Conservation (phyloP, 2,797 vertebrate species). For the Crocodylus rhombifer region DNA sequence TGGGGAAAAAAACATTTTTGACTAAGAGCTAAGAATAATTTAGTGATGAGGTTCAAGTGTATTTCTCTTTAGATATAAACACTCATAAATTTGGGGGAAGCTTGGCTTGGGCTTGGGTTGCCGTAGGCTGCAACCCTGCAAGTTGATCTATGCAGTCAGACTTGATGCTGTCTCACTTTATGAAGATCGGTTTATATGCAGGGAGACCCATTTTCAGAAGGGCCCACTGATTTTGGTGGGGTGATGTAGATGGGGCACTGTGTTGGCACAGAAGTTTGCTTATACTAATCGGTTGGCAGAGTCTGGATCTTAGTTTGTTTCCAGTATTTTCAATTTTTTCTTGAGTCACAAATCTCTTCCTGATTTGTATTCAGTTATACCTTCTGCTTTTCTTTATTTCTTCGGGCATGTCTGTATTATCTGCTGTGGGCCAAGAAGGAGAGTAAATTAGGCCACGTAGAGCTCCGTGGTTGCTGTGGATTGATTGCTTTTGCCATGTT, state of each 20-base stretch:
- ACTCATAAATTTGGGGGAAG: background rate
- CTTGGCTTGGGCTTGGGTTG: background rate
- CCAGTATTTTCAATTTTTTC: background rate
- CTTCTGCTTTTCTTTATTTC: background rate
- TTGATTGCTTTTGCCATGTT: no score
- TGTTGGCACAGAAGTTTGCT: background rate
- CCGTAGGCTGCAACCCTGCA: background rate
- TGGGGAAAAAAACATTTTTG: background rate
- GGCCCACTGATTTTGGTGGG: background rate
- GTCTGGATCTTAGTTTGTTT: background rate
- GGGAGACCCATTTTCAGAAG: background rate
- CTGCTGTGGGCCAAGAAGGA: no score
- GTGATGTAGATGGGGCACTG: background rate
- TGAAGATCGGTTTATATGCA: background rate
- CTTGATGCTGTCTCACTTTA: background rate
- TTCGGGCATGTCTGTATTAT: background rate
- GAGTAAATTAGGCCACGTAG: no score
- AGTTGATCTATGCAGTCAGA: background rate
- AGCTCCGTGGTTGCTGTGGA: no score
- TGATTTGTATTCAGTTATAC: background rate
- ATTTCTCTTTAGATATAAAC: background rate
- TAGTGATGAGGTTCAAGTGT: accelerated
- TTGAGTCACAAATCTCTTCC: background rate
- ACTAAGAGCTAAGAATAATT: background rate
- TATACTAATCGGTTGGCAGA: background rate